Evolutionary conservation across 2,797 vertebrate genomes (phyloP), one percentile per base, ranked within the genome.

Genomic region (Mastacembelus armatus): DNA sequence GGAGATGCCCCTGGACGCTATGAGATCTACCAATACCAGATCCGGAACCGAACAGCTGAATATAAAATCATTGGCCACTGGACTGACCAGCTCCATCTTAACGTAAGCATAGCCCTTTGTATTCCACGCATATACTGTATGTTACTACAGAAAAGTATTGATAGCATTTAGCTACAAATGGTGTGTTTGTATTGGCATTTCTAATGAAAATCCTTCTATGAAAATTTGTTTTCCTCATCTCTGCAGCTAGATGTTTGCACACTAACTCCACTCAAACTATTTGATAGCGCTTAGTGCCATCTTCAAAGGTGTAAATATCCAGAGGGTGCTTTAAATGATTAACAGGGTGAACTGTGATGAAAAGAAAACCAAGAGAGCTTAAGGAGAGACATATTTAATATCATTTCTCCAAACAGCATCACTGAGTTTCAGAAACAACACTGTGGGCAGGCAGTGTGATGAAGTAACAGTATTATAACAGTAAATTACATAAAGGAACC

Each of bases 11-110:
- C 98, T 0, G 98, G 98, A 24, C 96, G 97, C 51, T 99, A 99
- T 0, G 97, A 99, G 84, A 98, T 99, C 91, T 99, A 98, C 89
- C 98, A 99, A 76, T 99, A 99, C 91, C 98, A 99, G 91, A 93
- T 97, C 77, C 92, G 89, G 83, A 99, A 98, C 65, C 88, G 83
- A 71, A 96, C 96, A 0, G 92, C 96, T 0, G 96, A 97, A 80
- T 99, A 99, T 88, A 98, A 96, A 90, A 95, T 96, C 79, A 98
- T 99, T 0, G 98, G 98, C 75, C 92, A 98, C 24, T 99, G 98
- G 98, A 95, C 96, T 0, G 96, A 98, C 87, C 95, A 98, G 66
- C 94, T 99, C 45, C 85, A 96, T 80, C 93, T 99, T 8, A 95
- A 93, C 74, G 98, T 98, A 85, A 95, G 95, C 16, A 15, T 18